Base-by-base conservation (phyloP, 2,797 vertebrate genomes). In the Gobio occitaniae region DNA sequence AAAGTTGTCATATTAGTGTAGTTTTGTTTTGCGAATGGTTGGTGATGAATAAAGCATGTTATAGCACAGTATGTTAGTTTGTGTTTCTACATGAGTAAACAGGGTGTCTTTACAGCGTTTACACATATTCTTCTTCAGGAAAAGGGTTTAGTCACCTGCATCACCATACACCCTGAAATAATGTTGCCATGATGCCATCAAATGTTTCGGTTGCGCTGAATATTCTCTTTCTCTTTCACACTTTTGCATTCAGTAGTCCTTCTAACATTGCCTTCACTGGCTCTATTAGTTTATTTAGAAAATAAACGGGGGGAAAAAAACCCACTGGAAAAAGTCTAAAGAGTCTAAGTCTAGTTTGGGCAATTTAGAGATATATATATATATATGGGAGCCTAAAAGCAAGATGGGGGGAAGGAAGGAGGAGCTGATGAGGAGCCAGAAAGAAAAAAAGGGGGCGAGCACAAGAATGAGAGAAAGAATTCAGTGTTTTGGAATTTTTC, bases 401-500 rank as follows among this genome's bases (percentile, higher is more conserved):
- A 38, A 54, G 47, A 68, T 29, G 74, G 50, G 48, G 15, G 29
- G 59, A 25, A 66, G 38, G 25, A 74, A 83, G 36, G 70, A 74
- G 41, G 44, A 52, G 44, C n/a, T 16, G 69, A 47, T 16, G 54
- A 63, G 50, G 48, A 79, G 76, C 59, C 47, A 82, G n/a, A 65
- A 36, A 52, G 48, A 16, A 48, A 78, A 21, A 74, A 69, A 54
- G 63, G 29, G 12, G 29, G 63, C 52, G 50, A 56, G 38, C 66
- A 56, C 1, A 21, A 59, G 47, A 72, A 59, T 4, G 36, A 82
- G 21, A 71, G 56, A 50, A 48, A 71, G 82, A 54, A 68, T 86
- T 80, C 3, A 91, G 90, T 88, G 85, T 86, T 89, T 86, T 90
- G 93, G 91, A 93, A 93, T 94, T 92, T 93, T 93, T 61, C 83